A percentile compares a stretch with the other conserved stretches of the same genome.
phyloP scores from a whole-genome alignment of 2,113 vertebrate species.

The Apus apus region DNA sequence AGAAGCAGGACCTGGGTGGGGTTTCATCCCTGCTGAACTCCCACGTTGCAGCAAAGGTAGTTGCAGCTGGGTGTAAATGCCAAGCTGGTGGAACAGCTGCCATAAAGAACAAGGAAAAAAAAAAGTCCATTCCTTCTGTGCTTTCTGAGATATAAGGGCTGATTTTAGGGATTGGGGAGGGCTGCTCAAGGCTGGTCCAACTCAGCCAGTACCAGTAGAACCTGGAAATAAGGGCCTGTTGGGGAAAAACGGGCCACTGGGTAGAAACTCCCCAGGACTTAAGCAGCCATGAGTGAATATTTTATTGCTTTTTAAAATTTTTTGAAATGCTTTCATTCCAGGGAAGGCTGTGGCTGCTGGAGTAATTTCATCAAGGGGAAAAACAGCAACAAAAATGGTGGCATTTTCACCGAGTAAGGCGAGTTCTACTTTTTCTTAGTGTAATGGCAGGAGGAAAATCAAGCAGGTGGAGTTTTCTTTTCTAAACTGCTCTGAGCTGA shows the following conservation, averaged over 20 bases:
- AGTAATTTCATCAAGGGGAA: neutral
- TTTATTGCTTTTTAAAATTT: rapidly evolving
- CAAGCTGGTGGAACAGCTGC: neutral
- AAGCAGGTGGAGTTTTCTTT: neutral
- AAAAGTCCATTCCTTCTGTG: neutral
- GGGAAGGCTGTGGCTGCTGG: neutral
- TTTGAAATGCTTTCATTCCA: rapidly evolving
- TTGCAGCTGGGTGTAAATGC: neutral
- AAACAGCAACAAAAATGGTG: neutral
- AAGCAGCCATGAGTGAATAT: rapidly evolving
- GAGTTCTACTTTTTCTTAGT: neutral
- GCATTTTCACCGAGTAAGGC: neutral
- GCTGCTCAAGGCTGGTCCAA: neutral
- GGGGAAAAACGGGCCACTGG: neutral
- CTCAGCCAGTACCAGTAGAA: neutral
- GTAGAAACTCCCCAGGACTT: neutral
- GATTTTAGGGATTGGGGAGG: neutral
- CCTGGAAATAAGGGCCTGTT: neutral
- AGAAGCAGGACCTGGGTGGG: neutral
- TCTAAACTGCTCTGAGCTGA: neutral
- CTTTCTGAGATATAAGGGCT: neutral
- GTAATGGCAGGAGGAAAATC: neutral
- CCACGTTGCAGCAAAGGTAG: neutral
- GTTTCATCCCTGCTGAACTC: neutral
- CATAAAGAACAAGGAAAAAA: neutral